A percentile compares a stretch with the other conserved stretches of the same genome.
phyloP scores from a whole-genome alignment of 1,140 invertebrate genomes.

The Globodera rostochiensis region DNA sequence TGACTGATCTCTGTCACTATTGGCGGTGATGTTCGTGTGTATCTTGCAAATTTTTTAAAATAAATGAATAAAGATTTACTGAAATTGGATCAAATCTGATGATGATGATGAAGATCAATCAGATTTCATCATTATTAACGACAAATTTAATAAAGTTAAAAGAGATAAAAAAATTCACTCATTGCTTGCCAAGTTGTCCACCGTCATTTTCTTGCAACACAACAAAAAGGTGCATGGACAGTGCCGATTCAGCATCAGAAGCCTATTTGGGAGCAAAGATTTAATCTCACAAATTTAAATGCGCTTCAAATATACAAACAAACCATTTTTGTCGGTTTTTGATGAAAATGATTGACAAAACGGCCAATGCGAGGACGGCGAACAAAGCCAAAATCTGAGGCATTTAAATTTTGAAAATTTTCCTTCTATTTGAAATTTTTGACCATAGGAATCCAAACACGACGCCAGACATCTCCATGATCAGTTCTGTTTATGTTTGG shows the following conservation, averaged over 20 bases:
- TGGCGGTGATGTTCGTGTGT: too few relatives aligned
- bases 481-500: neutral
- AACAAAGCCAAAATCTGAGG: constrained; percentile 2
- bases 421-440: neutral
- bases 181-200: constrained; percentile 5
- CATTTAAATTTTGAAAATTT: neutral
- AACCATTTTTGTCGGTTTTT: constrained; percentile 3
- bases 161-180: neutral
- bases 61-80: too few relatives aligned
- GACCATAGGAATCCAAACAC: constrained; percentile 9
- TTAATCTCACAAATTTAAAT: neutral
- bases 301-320: neutral
- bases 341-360: neutral
- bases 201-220: constrained; percentile 9
- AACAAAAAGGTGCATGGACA: neutral
- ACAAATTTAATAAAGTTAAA: too few relatives aligned
- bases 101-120: too few relatives aligned
- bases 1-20: too few relatives aligned
- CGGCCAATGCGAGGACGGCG: neutral
- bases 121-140: too few relatives aligned
- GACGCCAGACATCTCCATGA: neutral
- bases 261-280: neutral
- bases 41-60: too few relatives aligned
- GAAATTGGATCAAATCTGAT: too few relatives aligned
- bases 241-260: neutral